Evolutionary conservation across 2,113 vertebrate species (phyloP), one percentile per base, ranked within the genome.

Genomic region (Synodontis membranacea): DNA sequence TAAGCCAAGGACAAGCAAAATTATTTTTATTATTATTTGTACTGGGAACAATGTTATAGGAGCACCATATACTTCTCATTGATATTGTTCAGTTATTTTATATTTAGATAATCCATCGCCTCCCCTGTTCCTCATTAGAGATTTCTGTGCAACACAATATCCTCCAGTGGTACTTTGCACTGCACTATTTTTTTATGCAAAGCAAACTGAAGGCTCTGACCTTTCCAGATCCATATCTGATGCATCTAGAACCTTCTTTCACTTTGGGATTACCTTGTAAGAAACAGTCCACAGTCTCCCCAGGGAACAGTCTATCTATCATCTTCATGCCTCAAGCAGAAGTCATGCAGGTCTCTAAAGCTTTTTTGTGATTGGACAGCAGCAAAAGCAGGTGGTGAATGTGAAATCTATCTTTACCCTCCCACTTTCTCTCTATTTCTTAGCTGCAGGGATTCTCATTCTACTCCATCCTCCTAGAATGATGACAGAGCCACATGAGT

Each of bases 311-410:
- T n/a, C 44, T 86, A 54, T 58, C 62, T 74, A 58, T 58, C 78
- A 25, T 68, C 52, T 85, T 72, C 70, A 66, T 28, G 72, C 54
- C 75, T 70, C 21, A 19, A 54, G 79, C 66, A 62, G 25, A 82
- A 52, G 58, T 89, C 87, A 74, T 83, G 80, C 87, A 90, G 88
- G 86, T 92, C 90, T 92, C 89, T 93, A 94, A 93, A 88, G 92
- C 54, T 82, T 90, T 91, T 88, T 93, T 94, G 93, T 93, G 89
- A 91, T 62, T 79, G 86, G 85, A 84, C 87, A 86, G 85, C 88
- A 80, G 11, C 39, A 82, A 85, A 86, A 79, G 84, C 54, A 87
- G 83, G 86, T 83, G 74, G 64, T 46, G 64, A 80, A 83, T 84
- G 72, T 62, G 75, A 84, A 21, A 62, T 64, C 48, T 48, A 31